Evolutionary conservation across 2,113 vertebrate species (phyloP), one percentile per base, ranked within the genome.

Genomic region (Rhipidura dahli): DNA sequence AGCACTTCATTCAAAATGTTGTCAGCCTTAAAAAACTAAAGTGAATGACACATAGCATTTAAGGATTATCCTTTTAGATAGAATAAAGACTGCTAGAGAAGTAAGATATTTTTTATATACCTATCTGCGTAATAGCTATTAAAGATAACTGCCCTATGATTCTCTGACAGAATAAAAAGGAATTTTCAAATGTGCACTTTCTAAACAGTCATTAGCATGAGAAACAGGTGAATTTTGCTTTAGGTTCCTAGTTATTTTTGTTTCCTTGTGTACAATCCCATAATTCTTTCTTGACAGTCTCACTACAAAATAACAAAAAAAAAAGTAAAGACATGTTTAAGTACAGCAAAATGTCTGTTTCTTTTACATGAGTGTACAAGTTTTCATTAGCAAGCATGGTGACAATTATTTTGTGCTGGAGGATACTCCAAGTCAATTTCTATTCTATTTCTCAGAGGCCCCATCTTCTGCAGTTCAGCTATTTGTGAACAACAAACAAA

Each of bases 21-120:
- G 56, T 76, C 33, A 44, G 17, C 33, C 37, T 92, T 81, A 64
- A 83, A 93, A 89, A 63, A 30, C 33, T 77, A 2, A 84, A 84
- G 18, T 83, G 81, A 87, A 60, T 44, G 68, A 79, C 40, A 59
- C 7, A 7, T 51, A 89, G 30, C 28, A 30, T 92, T 91, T 92
- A 60, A 90, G 63, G 83, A 93, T 85, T 80, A 64, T 93, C 72
- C 73, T 30, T 89, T 96, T 82, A n/a, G 51, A 88, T 92, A 82
- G 37, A 70, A 63, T 80, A 92, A 83, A 4, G 9, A 80, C 57
- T 94, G 23, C 53, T 93, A 65, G 35, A 96, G 82, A 79, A 86
- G 42, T 47, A 54, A 84, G 51, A n/a, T 85, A 73, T 42, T 81
- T 73, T 94, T 54, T 81, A 66, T 59, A 6, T 80, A 75, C 88